These are phyloP conservation scores for Misgurnus anguillicaudatus DNA, from an alignment of 2,113 vertebrate genomes.

Conservation along the genomic window DNA sequence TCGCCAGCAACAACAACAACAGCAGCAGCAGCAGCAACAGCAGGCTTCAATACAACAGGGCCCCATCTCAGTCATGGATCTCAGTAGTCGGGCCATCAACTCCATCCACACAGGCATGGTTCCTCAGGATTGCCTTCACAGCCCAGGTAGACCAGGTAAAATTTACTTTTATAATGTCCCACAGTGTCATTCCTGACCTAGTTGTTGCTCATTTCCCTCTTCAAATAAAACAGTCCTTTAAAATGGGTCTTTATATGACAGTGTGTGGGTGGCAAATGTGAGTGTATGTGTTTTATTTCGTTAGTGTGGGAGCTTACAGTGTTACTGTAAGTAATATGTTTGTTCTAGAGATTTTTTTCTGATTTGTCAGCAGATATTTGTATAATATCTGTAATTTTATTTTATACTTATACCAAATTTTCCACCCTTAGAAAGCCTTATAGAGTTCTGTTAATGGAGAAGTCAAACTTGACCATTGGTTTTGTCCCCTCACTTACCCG, in stretches of 20 bases:
- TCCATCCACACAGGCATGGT: slow-evolving; percentile 79
- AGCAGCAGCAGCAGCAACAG: slow-evolving; percentile 14
- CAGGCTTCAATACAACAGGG: slow-evolving; percentile 58
- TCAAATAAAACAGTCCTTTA: neutral
- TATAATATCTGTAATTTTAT: too few relatives aligned
- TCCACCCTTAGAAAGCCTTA: neutral
- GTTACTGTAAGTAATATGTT: too few relatives aligned
- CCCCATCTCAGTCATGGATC: slow-evolving; percentile 83
- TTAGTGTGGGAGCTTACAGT: neutral
- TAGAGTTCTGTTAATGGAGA: neutral
- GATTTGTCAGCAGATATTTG: too few relatives aligned
- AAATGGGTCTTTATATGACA: neutral
- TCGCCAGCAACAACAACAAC: slow-evolving; percentile 68
- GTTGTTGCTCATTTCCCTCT: neutral
- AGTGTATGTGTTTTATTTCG: neutral
- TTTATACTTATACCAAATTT: neutral
- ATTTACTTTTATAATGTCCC: neutral
- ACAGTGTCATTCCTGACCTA: neutral
- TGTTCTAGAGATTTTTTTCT: too few relatives aligned
- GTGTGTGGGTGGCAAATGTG: neutral
- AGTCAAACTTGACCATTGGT: neutral
- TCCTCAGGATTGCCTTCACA: slow-evolving; percentile 83
- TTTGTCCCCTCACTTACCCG: neutral
- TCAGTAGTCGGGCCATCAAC: slow-evolving; percentile 82
- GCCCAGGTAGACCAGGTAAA: slow-evolving; percentile 84